phyloP scores from a whole-genome alignment of 2,888 invertebrate genomes.

The Tholera decimalis region DNA sequence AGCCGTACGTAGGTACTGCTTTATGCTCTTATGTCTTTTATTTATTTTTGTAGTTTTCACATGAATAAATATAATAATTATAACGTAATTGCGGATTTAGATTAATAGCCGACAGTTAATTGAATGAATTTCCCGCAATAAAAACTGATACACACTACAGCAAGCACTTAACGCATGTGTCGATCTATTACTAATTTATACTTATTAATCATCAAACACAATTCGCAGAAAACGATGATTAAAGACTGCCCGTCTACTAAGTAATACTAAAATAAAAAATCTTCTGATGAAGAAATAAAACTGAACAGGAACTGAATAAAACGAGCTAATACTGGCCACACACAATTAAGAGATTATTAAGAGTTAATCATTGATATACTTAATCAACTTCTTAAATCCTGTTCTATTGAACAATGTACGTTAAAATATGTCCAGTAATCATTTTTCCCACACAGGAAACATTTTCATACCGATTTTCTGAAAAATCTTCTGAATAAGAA shows the following conservation, averaged over 20 bases:
- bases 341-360: too few species aligned
- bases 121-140: conserved; percentile 7
- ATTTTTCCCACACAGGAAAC: conserved; percentile 40
- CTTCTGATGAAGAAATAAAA: not conserved
- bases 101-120: not conserved
- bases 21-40: too few species aligned
- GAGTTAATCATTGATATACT: too few species aligned
- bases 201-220: conserved; percentile 32
- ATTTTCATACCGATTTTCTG: conserved; percentile 35
- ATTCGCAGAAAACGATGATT: conserved; percentile 22
- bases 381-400: conserved; percentile 31
- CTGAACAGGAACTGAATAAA: too few species aligned
- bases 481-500: not conserved
- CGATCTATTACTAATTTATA: conserved; percentile 11
- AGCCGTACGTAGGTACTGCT: too few species aligned
- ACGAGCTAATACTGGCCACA: not conserved
- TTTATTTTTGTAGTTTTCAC: not conserved
- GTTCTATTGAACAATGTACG: conserved; percentile 25
- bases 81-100: not conserved
- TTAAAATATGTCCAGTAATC: conserved; percentile 45
- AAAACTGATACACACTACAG: conserved; percentile 2
- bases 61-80: too few species aligned
- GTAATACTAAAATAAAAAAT: not conserved
- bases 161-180: conserved; percentile 11
- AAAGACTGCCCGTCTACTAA: conserved; percentile 1